phyloP scores from a whole-genome alignment of 2,888 invertebrate species.

The Lithophane semibrunnea region DNA sequence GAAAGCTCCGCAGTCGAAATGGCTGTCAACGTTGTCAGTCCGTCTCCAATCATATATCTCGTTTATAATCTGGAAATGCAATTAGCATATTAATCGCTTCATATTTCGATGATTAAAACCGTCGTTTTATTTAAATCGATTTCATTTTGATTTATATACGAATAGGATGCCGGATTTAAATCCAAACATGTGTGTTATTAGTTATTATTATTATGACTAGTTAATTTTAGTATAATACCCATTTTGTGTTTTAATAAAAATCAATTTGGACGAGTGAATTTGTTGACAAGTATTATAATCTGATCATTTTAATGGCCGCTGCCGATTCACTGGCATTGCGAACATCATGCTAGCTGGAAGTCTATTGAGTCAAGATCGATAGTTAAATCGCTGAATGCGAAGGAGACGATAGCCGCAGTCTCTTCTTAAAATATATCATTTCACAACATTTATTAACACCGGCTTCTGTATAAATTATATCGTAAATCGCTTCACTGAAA shows the following conservation, averaged over 20 bases:
- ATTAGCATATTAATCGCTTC: constrained; percentile 87
- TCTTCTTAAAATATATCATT: constrained; percentile 31
- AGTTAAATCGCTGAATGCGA: constrained; percentile 33
- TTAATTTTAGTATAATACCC: constrained; percentile 35
- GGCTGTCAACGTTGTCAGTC: constrained; percentile 68
- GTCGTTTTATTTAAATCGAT: constrained; percentile 63
- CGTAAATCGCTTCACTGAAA: constrained; percentile 51
- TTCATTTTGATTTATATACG: constrained; percentile 66
- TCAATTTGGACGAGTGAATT: constrained; percentile 46
- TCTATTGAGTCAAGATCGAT: constrained; percentile 30
- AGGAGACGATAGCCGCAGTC: not conserved
- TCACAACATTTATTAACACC: constrained; percentile 41
- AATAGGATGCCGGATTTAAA: constrained; percentile 53
- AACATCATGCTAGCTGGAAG: constrained; percentile 22
- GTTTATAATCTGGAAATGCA: constrained; percentile 80
- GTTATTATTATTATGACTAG: constrained; percentile 39
- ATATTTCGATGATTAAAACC: constrained; percentile 75
- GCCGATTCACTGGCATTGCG: constrained; percentile 20
- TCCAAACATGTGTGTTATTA: constrained; percentile 44
- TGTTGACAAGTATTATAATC: constrained; percentile 49
- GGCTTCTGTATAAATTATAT: constrained; percentile 48
- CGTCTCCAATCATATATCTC: constrained; percentile 80
- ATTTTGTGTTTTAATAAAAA: constrained; percentile 47
- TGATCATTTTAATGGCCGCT: constrained; percentile 29
- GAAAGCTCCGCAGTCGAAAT: constrained; percentile 65